phyloP scores from a whole-genome alignment of 2,797 vertebrate species.

The Aldrovandia affinis region DNA sequence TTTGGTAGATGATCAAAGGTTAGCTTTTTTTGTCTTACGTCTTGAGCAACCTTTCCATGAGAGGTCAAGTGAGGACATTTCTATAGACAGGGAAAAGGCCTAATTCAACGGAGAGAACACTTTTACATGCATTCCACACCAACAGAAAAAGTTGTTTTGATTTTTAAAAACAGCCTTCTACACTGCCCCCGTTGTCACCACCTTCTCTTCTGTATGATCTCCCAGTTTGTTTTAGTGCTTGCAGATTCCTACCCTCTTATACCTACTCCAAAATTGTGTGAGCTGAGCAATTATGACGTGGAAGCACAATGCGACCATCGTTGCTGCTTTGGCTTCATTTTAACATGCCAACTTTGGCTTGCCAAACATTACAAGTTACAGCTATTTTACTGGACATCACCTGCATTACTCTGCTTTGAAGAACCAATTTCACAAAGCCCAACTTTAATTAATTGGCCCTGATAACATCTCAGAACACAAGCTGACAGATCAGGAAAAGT shows the following conservation, averaged over 20 bases:
- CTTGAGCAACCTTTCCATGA: neutral
- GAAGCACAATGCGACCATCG: neutral
- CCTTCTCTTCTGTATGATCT: neutral
- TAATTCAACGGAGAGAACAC: neutral
- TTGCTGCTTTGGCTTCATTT: neutral
- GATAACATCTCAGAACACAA: neutral
- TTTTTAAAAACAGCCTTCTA: neutral
- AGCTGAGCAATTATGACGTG: neutral
- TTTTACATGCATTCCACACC: neutral
- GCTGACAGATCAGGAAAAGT: neutral
- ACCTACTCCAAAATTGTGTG: neutral
- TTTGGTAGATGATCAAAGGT: neutral
- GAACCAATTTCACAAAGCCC: neutral
- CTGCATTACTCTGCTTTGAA: neutral
- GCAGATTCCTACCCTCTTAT: neutral
- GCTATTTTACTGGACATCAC: neutral
- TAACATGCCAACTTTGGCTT: neutral
- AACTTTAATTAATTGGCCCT: neutral
- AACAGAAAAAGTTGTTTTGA: neutral
- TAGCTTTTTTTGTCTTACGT: no score
- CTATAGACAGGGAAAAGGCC: neutral
- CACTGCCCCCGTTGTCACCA: neutral
- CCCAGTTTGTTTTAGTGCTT: neutral
- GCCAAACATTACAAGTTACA: neutral
- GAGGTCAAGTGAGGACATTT: slow-evolving; percentile 18